A percentile compares a stretch with the other conserved stretches of the same genome.
Conservation (phyloP, 2,888 invertebrate species). For the Muscina levida region DNA sequence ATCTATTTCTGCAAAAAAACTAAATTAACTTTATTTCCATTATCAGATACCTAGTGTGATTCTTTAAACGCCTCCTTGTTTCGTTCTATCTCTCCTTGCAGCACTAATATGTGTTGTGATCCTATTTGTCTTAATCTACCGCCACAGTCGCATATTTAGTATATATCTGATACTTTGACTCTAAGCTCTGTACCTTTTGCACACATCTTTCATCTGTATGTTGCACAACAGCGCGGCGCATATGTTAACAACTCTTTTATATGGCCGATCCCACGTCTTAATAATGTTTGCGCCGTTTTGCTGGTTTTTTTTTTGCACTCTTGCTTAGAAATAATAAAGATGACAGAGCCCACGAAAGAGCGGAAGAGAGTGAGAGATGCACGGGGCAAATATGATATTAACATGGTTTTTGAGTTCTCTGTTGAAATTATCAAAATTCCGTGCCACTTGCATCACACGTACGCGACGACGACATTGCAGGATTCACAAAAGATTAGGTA, state of each 20-base stretch:
- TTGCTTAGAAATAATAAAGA: conserved; percentile 22
- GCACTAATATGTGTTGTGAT: conserved; percentile 9
- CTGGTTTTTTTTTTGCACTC: conserved; percentile 24
- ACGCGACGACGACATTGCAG: conserved; percentile 24
- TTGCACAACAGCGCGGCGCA: conserved; percentile 33
- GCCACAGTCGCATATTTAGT: conserved; percentile 55
- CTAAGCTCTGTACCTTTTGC: conserved; percentile 45
- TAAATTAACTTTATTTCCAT: too few species aligned
- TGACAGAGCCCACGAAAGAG: background rate
- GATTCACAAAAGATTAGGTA: conserved; percentile 46
- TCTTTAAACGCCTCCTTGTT: conserved; percentile 58
- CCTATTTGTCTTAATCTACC: conserved; percentile 62
- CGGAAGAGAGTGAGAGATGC: background rate
- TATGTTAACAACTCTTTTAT: conserved; percentile 66
- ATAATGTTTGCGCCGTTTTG: too few species aligned
- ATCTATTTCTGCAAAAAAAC: too few species aligned
- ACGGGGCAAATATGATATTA: conserved; percentile 57
- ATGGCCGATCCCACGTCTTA: conserved; percentile 41
- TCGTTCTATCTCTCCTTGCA: background rate
- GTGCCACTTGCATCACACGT: conserved; percentile 69
- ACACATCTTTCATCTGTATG: conserved; percentile 30
- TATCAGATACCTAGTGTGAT: conserved; percentile 59
- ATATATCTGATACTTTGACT: conserved; percentile 37
- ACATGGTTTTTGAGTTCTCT: conserved; percentile 54
- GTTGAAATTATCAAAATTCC: conserved; percentile 68